Conservation (phyloP, 2,888 invertebrate genomes). For the Pollenia griseotomentosa region DNA sequence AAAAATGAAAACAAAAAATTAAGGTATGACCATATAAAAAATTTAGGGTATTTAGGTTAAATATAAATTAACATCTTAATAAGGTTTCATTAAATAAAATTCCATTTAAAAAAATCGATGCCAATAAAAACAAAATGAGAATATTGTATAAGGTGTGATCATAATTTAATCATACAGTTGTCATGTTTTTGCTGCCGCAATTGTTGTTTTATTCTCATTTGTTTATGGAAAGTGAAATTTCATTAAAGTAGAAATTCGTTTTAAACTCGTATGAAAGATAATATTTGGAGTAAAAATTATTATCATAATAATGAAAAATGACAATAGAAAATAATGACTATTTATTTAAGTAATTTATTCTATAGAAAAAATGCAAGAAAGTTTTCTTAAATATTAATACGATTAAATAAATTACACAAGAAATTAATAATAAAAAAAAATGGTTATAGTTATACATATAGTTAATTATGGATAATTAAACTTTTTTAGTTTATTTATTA, state of each 20-base stretch:
- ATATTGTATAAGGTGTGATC: conserved; percentile 52
- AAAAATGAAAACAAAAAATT: conserved; percentile 8
- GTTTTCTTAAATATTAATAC: conserved; percentile 22
- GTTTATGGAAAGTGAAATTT: conserved; percentile 69
- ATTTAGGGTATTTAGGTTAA: conserved; percentile 82
- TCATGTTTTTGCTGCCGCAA: neutral
- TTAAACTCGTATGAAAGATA: neutral
- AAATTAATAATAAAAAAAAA: neutral
- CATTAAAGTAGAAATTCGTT: conserved; percentile 22
- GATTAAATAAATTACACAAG: conserved; percentile 11
- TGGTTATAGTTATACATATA: too few relatives aligned
- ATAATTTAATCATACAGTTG: conserved; percentile 41
- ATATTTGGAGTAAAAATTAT: conserved; percentile 37
- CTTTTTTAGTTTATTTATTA: neutral
- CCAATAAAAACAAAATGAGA: conserved; percentile 43
- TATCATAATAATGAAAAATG: conserved; percentile 34
- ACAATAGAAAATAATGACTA: conserved; percentile 10
- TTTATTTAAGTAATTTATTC: conserved; percentile 22
- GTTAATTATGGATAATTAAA: neutral
- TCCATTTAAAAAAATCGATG: conserved; percentile 48
- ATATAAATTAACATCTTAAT: conserved; percentile 81
- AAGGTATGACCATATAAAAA: conserved; percentile 75
- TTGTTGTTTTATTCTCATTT: neutral
- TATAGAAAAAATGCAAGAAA: neutral
- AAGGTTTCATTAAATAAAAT: conserved; percentile 45